Conservation (phyloP, 2,797 vertebrate species). For the Falco columbarius region DNA sequence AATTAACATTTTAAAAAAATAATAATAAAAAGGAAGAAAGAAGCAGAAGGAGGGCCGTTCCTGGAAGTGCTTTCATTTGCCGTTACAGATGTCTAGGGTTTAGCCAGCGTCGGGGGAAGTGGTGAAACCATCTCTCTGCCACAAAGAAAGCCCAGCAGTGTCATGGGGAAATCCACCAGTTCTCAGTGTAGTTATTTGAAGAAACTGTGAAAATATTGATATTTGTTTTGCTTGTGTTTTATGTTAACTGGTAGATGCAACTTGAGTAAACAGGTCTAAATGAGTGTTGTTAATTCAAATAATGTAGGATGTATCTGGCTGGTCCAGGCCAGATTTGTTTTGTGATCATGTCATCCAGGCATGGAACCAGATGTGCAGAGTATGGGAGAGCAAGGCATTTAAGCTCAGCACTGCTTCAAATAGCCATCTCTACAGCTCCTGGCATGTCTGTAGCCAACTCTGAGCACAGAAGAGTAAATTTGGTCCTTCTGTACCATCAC, state of each 20-base stretch:
- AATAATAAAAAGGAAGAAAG: neutral
- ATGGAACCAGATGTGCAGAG: neutral
- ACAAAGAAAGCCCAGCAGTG: neutral
- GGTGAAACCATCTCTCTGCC: neutral
- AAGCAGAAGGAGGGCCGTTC: neutral
- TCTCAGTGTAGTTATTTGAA: neutral
- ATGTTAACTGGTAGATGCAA: neutral
- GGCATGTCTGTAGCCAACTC: neutral
- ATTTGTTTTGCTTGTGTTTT: neutral
- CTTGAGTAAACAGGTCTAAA: neutral
- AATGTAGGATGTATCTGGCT: neutral
- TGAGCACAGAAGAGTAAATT: neutral
- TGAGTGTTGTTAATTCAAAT: neutral
- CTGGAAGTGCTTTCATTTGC: neutral
- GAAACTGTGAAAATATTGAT: neutral
- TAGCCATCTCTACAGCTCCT: neutral
- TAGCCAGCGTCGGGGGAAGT: fast-evolving
- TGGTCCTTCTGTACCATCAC: neutral
- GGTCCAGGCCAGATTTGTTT: neutral
- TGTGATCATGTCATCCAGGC: neutral
- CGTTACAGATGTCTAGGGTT: neutral
- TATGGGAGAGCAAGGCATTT: neutral
- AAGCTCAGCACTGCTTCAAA: neutral
- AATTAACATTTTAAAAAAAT: neutral
- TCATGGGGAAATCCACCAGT: neutral